Conservation (phyloP, 2,113 vertebrate genomes). For the Gasterosteus nipponicus region DNA sequence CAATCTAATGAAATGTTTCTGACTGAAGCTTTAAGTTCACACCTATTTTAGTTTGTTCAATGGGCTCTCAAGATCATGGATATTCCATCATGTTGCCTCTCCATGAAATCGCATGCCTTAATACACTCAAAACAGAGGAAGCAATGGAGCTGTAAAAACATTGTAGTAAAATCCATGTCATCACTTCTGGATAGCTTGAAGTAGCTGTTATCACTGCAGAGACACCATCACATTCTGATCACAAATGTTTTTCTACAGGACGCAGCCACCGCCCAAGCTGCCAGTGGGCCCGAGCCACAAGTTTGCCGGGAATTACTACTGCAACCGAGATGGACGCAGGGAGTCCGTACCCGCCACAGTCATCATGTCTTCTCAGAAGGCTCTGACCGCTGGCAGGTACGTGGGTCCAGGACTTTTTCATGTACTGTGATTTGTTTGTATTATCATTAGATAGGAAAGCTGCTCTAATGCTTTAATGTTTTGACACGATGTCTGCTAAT, state of each 20-base stretch:
- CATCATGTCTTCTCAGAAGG: slow-evolving; percentile 85
- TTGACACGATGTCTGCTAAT: neutral
- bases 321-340: slow-evolving; percentile 89
- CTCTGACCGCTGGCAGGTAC: slow-evolving; percentile 83
- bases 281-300: slow-evolving; percentile 92
- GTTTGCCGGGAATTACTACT: slow-evolving; percentile 89
- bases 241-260: slow-evolving; percentile 70
- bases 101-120: neutral
- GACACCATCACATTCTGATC: neutral
- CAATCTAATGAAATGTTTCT: neutral
- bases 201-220: neutral
- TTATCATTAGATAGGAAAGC: neutral
- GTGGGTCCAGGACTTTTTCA: neutral
- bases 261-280: slow-evolving; percentile 88
- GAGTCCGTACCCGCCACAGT: slow-evolving; percentile 84
- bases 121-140: neutral
- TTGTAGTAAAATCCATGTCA: too few species aligned
- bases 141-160: neutral
- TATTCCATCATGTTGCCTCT: neutral
- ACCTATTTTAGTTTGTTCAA: neutral
- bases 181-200: neutral
- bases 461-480: too few species aligned
- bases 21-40: neutral
- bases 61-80: neutral
- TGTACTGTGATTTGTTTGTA: neutral